These are phyloP conservation scores for Mirounga angustirostris DNA, from an alignment of 2,113 vertebrate species.

Conservation along the genomic window DNA sequence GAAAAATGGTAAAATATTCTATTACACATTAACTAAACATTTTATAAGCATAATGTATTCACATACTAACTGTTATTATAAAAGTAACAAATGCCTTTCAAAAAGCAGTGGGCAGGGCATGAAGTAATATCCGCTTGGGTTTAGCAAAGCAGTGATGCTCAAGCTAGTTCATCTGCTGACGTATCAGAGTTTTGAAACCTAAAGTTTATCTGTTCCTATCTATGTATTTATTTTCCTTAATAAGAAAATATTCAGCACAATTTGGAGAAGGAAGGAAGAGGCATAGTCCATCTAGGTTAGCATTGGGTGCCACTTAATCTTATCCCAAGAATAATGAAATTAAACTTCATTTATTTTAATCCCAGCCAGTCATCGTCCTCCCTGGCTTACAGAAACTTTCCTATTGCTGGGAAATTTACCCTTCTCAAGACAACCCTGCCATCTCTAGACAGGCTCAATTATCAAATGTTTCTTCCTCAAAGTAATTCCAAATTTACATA, in stretches of 20 bases:
- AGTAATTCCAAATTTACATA: not conserved
- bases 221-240: not conserved
- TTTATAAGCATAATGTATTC: conserved; percentile 34
- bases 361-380: not conserved
- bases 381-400: not conserved
- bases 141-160: not conserved
- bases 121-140: not conserved
- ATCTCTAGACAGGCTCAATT: not conserved
- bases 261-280: not conserved
- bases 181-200: not conserved
- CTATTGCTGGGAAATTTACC: not conserved
- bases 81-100: conserved; percentile 14
- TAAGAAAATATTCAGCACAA: conserved; percentile 39
- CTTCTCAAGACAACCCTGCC: not conserved
- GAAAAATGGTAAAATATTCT: not conserved
- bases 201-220: not conserved
- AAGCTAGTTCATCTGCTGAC: not conserved
- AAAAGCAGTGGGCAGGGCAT: not conserved
- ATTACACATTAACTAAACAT: not conserved
- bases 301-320: not conserved
- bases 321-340: not conserved
- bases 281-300: not conserved
- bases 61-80: not conserved
- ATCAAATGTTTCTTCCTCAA: conserved; percentile 21
- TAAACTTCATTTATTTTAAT: conserved; percentile 40